A percentile compares a stretch with the other conserved stretches of the same genome.
phyloP scores from a whole-genome alignment of 2,888 invertebrate genomes.

The Lobophora halterata region DNA sequence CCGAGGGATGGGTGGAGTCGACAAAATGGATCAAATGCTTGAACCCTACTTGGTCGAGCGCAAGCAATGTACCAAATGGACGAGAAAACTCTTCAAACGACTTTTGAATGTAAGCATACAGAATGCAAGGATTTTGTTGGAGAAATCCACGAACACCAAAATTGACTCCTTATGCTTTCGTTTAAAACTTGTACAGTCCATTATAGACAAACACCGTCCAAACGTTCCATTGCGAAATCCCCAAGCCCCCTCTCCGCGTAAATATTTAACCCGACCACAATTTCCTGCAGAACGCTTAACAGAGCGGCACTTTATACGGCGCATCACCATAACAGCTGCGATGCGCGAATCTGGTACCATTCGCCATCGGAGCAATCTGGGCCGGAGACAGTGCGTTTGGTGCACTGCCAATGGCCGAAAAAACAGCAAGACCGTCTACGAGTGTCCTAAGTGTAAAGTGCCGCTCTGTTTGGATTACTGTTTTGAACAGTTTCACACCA shows the following conservation, averaged over 20 bases:
- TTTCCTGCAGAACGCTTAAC: conserved; percentile 6
- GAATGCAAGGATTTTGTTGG: conserved; percentile 14
- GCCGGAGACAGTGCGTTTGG: conserved; percentile 8
- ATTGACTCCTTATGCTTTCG: conserved; percentile 1
- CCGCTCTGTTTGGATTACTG: conserved; percentile 2
- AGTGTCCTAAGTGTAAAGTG: conserved; percentile 2
- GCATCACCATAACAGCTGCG: conserved; percentile 6
- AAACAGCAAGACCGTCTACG: conserved; percentile 4
- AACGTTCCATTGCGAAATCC: conserved; percentile 1
- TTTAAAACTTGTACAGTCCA: conserved; percentile 5
- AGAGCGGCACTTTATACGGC: conserved; percentile 11
- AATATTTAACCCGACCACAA: conserved; percentile 1
- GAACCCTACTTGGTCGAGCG: conserved; percentile 15
- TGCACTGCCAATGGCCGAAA: conserved; percentile 7
- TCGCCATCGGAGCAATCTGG: conserved; percentile 4
- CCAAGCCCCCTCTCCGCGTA: conserved; percentile 3
- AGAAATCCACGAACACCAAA: conserved; percentile 5
- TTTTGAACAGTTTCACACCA: conserved; percentile 5
- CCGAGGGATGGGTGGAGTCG: conserved; percentile 15
- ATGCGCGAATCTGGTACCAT: conserved; percentile 5
- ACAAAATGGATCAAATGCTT: conserved; percentile 16
- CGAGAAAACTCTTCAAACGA: conserved; percentile 13
- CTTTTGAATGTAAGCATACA: conserved; percentile 8
- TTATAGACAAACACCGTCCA: conserved; percentile 5
- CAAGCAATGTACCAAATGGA: conserved; percentile 13